Conservation (phyloP, 2,888 invertebrate genomes). For the Invenusta paracnida region DNA sequence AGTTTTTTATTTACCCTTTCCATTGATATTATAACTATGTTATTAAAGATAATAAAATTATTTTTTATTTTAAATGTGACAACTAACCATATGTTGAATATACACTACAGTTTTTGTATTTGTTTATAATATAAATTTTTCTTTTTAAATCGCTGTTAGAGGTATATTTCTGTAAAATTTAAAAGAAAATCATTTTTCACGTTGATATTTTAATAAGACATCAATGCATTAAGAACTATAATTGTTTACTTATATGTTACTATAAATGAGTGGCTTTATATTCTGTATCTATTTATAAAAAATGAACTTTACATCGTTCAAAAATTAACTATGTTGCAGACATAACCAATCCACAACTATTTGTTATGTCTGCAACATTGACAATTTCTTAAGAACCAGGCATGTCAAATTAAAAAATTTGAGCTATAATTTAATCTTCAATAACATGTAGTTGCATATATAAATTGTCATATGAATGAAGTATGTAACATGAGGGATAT, state of each 20-base stretch:
- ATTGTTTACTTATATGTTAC: background rate
- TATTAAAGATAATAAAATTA: no score
- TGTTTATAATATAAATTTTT: no score
- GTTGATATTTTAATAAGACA: no score
- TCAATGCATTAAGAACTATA: no score
- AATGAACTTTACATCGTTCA: no score
- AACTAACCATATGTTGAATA: no score
- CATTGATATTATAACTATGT: no score
- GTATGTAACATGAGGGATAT: background rate
- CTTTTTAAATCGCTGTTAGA: no score
- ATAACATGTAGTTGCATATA: background rate
- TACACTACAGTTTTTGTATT: background rate
- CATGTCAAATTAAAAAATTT: background rate
- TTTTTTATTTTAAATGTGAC: no score
- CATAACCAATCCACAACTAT: background rate
- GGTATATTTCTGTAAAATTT: background rate
- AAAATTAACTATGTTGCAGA: background rate
- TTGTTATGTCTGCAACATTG: background rate
- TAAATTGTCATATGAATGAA: background rate
- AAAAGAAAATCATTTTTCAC: background rate
- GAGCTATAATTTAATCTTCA: background rate
- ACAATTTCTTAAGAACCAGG: background rate
- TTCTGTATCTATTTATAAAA: background rate
- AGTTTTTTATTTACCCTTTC: background rate
- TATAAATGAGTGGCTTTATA: background rate